A percentile compares a stretch with the other conserved stretches of the same genome.
Evolutionary conservation across 1,140 invertebrate species (phyloP).

Genomic region (Pygmarrhopalites habei): DNA sequence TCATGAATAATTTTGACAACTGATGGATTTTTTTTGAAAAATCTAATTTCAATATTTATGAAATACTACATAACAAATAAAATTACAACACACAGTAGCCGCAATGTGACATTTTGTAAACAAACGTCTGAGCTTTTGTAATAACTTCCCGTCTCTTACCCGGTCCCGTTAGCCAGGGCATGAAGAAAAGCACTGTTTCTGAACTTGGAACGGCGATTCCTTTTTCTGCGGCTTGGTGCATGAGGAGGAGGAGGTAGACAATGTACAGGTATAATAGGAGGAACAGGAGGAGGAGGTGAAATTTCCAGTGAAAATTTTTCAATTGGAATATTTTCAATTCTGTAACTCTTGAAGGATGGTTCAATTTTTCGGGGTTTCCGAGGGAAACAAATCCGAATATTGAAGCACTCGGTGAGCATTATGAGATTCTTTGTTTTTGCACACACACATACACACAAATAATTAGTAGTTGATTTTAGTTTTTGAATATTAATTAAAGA

Average conservation of each 20-base stretch:
- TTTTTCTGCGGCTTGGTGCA: conserved; percentile 17
- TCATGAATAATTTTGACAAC: no score
- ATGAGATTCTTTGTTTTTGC: neutral
- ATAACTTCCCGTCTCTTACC: neutral
- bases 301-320: no score
- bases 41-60: neutral
- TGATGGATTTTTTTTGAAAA: neutral
- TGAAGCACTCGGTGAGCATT: conserved; percentile 38
- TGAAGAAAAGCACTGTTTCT: conserved; percentile 23
- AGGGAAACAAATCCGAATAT: conserved; percentile 31
- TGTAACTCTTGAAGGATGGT: neutral
- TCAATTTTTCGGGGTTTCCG: conserved; percentile 30
- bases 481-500: no score
- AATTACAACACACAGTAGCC: neutral
- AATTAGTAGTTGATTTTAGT: neutral
- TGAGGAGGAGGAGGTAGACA: neutral
- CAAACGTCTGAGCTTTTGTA: neutral
- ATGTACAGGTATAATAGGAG: neutral
- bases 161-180: conserved; percentile 26
- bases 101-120: neutral
- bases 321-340: neutral
- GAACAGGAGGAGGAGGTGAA: neutral
- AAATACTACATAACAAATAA: neutral
- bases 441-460: neutral
- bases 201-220: neutral